Percentiles rank a stretch among this genome's conserved stretches.
phyloP scores from a whole-genome alignment of 1,140 invertebrate genomes.

The Danaus melanippus region DNA sequence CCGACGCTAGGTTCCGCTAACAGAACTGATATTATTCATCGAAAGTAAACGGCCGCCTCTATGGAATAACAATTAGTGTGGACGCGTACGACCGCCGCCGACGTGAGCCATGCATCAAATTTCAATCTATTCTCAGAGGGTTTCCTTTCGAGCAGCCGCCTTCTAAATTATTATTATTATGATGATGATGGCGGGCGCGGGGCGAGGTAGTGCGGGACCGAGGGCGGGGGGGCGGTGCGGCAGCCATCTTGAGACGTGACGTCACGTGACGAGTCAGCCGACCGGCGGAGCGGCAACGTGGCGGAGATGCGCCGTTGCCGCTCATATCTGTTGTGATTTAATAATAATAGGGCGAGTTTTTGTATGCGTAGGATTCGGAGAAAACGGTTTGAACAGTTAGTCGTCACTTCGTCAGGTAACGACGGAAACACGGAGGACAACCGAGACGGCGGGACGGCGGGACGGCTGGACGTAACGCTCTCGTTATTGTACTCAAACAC shows the following conservation, averaged over 20 bases:
- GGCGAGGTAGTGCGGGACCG: constrained; percentile 47
- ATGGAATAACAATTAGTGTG: constrained; percentile 64
- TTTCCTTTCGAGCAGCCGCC: constrained; percentile 65
- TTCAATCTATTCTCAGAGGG: constrained; percentile 67
- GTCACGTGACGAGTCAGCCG: constrained; percentile 71
- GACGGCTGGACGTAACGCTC: too few species aligned
- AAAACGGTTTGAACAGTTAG: constrained; percentile 56
- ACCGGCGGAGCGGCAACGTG: constrained; percentile 60
- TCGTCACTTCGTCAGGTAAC: constrained; percentile 60
- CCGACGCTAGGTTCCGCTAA: constrained; percentile 39
- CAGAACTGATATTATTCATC: constrained; percentile 53
- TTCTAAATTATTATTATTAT: constrained; percentile 66
- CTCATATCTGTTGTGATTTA: constrained; percentile 61
- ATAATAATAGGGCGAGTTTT: constrained; percentile 62
- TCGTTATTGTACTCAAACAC: too few species aligned
- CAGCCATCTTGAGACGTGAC: constrained; percentile 72
- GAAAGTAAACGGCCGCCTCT: constrained; percentile 67
- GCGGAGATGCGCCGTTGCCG: constrained; percentile 46
- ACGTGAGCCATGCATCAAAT: constrained; percentile 63
- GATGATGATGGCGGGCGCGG: neutral
- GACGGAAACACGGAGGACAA: constrained; percentile 3
- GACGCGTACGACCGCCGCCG: constrained; percentile 39
- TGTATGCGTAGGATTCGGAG: constrained; percentile 56
- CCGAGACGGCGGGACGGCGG: too few species aligned
- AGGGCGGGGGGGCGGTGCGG: constrained; percentile 58